Percentiles rank a stretch among this genome's conserved stretches.
These are phyloP conservation scores for Gerris buenoi DNA, from an alignment of 1,140 invertebrate genomes.

Conservation along the genomic window DNA sequence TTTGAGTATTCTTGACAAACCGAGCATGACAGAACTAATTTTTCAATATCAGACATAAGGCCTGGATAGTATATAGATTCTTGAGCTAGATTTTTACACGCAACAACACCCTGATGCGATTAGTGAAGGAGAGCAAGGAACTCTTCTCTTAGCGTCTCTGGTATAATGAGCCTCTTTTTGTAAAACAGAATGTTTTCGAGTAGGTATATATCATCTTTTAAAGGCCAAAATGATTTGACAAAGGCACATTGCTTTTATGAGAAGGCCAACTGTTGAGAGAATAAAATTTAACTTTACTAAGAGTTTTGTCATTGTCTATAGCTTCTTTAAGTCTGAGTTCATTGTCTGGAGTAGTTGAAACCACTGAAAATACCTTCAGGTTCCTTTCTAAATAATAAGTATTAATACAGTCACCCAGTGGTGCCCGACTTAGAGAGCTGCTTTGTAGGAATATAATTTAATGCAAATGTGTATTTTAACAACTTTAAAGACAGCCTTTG, in stretches of 20 bases:
- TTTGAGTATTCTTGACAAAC: conserved; percentile 24
- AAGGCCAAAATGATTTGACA: conserved; percentile 24
- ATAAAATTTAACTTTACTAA: conserved; percentile 13
- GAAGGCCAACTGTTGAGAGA: neutral
- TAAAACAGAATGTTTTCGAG: conserved; percentile 28
- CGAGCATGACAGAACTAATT: conserved; percentile 28
- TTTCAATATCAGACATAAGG: conserved; percentile 32
- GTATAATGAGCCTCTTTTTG: conserved; percentile 28
- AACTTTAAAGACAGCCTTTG: neutral
- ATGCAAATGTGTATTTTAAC: too few species aligned
- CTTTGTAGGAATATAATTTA: too few species aligned
- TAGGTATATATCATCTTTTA: conserved; percentile 25
- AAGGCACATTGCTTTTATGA: conserved; percentile 13
- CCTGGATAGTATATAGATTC: conserved; percentile 31
- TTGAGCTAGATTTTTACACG: conserved; percentile 27
- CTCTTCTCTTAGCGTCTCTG: conserved; percentile 23
- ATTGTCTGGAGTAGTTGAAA: conserved; percentile 15
- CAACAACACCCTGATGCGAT: conserved; percentile 32
- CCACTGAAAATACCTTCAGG: neutral
- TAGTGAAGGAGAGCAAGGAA: conserved; percentile 30
- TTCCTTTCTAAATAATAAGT: neutral
- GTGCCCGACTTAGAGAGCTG: neutral
- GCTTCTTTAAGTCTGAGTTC: conserved; percentile 9
- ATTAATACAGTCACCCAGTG: neutral
- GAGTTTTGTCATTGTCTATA: conserved; percentile 11